A percentile compares a stretch with the other conserved stretches of the same genome.
Conservation (phyloP, 1,140 invertebrate species). For the Trinorchestia longiramus region DNA sequence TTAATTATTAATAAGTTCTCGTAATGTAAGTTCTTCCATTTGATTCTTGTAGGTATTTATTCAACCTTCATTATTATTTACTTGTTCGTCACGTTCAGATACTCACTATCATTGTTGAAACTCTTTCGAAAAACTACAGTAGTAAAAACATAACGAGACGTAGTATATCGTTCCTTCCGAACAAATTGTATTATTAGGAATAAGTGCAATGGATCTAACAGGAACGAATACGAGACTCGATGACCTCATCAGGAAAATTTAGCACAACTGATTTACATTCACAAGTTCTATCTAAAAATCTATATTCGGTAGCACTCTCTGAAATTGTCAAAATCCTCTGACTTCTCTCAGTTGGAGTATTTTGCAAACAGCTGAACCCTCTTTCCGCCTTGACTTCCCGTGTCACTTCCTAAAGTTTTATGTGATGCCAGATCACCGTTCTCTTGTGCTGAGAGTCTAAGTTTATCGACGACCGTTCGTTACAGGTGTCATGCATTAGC, state of each 20-base stretch:
- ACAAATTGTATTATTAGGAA: neutral
- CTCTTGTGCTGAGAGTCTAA: neutral
- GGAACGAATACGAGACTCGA: neutral
- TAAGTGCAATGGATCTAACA: neutral
- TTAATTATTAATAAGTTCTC: no score
- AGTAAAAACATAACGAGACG: no score
- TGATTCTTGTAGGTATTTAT: no score
- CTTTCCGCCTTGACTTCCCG: neutral
- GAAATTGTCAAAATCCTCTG: neutral
- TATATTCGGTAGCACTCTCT: neutral
- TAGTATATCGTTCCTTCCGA: neutral
- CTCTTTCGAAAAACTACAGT: no score
- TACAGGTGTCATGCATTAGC: neutral
- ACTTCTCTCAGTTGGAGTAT: neutral
- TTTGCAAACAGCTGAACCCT: neutral
- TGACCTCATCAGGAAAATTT: neutral
- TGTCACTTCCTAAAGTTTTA: neutral
- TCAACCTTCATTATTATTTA: no score
- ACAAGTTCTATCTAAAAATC: neutral
- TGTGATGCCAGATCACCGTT: neutral
- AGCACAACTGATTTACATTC: neutral
- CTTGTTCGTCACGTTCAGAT: no score
- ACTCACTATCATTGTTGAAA: no score
- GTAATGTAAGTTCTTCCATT: no score
- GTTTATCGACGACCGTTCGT: neutral